These are phyloP conservation scores for Bucco capensis DNA, from an alignment of 2,113 vertebrate species.

Conservation along the genomic window DNA sequence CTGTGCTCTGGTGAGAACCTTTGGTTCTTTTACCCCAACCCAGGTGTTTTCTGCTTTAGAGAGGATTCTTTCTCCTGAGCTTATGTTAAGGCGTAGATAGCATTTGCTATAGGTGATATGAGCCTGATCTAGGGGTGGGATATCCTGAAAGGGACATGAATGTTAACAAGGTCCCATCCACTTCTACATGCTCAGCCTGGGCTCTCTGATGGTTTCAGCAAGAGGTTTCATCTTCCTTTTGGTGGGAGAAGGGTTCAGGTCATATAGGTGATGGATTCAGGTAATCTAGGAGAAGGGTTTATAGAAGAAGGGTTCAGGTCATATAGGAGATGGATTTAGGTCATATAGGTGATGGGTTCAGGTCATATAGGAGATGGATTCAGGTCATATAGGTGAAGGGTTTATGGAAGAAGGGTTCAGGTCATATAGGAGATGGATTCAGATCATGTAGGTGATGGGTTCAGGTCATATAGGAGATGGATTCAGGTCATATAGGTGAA, in stretches of 20 bases:
- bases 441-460: no score
- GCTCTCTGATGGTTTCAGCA: not conserved
- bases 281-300: no score
- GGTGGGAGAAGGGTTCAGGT: no score
- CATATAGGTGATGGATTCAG: no score
- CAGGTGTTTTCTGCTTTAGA: not conserved
- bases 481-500: no score
- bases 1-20: not conserved
- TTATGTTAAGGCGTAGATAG: not conserved
- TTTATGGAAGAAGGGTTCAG: no score
- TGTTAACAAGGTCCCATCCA: not conserved
- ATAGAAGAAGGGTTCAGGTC: not conserved
- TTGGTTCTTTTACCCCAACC: slow-evolving; percentile 24
- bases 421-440: no score
- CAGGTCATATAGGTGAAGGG: no score
- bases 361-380: no score
- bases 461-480: not conserved
- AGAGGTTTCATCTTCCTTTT: not conserved
- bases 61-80: not conserved
- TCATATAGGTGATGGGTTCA: no score
- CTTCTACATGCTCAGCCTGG: not conserved
- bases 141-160: not conserved
- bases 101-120: not conserved
- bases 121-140: not conserved
- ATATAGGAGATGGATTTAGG: fast-evolving